A percentile compares a stretch with the other conserved stretches of the same genome.
Conservation (phyloP, 2,797 vertebrate species). For the Thaleichthys pacificus region DNA sequence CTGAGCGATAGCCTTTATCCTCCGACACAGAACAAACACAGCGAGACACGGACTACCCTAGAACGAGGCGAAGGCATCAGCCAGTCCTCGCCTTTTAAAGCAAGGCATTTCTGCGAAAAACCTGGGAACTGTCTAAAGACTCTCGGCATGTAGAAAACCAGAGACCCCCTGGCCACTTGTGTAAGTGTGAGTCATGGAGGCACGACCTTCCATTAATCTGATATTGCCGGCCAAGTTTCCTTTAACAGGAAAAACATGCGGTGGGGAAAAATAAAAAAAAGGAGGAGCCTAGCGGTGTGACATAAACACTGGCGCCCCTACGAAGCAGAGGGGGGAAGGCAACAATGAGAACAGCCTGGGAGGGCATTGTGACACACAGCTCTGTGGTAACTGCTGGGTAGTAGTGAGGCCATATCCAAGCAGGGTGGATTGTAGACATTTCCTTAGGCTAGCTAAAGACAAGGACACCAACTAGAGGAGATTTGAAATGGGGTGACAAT, state of each 20-base stretch:
- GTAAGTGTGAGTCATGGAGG: conserved; percentile 54
- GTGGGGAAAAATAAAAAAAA: conserved; percentile 20
- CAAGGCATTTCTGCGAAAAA: conserved; percentile 71
- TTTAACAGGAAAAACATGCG: conserved; percentile 37
- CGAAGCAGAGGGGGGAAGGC: conserved; percentile 28
- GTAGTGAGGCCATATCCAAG: neutral
- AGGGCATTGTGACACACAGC: too few species aligned
- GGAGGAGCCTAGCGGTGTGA: conserved; percentile 15
- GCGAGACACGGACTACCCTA: conserved; percentile 50
- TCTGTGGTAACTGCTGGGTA: neutral
- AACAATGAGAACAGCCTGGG: neutral
- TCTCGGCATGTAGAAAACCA: conserved; percentile 50
- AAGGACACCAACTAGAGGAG: neutral
- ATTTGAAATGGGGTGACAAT: neutral
- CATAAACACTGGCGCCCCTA: conserved; percentile 40
- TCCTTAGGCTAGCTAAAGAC: neutral
- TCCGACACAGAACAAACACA: conserved; percentile 46
- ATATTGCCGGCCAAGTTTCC: conserved; percentile 35
- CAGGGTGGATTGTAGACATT: neutral
- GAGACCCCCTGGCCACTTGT: conserved; percentile 48
- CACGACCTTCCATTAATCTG: conserved; percentile 54
- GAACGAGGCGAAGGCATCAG: conserved; percentile 45
- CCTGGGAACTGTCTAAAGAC: conserved; percentile 62
- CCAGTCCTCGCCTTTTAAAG: conserved; percentile 75
- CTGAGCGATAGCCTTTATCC: conserved; percentile 47